phyloP scores from a whole-genome alignment of 2,113 vertebrate species.

The Tricholaema leucomelas region DNA sequence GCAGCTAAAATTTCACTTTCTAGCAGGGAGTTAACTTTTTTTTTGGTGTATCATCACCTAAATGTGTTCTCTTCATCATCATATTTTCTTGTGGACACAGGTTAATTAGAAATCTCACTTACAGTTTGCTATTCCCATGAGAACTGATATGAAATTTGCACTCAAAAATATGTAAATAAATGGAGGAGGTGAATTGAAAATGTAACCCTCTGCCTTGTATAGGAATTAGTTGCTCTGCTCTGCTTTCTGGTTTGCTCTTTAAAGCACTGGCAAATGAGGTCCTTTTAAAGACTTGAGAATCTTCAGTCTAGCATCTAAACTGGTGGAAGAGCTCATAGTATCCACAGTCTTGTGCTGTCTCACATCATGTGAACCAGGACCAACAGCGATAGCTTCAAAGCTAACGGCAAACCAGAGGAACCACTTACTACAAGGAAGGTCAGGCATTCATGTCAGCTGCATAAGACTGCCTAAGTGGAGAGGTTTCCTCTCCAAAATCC shows the following conservation, averaged over 20 bases:
- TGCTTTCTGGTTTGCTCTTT: neutral
- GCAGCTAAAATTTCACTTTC: neutral
- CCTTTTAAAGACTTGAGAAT: neutral
- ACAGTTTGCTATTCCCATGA: neutral
- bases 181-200: slow-evolving; percentile 3
- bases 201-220: neutral
- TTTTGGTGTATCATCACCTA: neutral
- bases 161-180: slow-evolving; percentile 43
- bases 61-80: slow-evolving; percentile 7
- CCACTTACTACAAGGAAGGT: neutral
- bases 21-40: slow-evolving; percentile 11
- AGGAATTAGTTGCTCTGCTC: neutral
- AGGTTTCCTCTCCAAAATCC: neutral
- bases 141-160: slow-evolving; percentile 20
- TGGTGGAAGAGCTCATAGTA: neutral
- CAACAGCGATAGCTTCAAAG: neutral
- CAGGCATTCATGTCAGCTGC: neutral
- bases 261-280: neutral
- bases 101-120: slow-evolving; percentile 59
- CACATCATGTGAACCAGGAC: neutral
- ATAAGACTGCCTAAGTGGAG: neutral
- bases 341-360: neutral
- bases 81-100: neutral
- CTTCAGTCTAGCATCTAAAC: neutral
- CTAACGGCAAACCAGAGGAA: neutral